phyloP scores from a whole-genome alignment of 2,113 vertebrate species.

The Saccopteryx leptura region DNA sequence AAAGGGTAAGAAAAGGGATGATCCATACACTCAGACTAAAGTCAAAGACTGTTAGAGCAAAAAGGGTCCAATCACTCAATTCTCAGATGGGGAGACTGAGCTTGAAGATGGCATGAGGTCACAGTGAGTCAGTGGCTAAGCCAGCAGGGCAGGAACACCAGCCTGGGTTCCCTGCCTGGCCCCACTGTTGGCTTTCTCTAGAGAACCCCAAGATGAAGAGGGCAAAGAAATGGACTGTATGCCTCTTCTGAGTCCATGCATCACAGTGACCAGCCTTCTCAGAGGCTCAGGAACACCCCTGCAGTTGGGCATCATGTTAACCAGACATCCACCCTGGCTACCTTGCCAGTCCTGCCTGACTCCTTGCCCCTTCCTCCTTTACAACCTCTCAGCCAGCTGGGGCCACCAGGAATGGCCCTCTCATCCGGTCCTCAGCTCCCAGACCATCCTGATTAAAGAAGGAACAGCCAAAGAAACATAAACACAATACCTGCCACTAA shows the following conservation, averaged over 20 bases:
- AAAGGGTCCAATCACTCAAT: neutral
- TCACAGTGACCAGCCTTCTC: neutral
- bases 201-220: neutral
- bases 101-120: neutral
- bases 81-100: neutral
- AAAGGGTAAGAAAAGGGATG: neutral
- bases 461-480: neutral
- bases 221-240: neutral
- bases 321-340: neutral
- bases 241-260: neutral
- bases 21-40: neutral
- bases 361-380: neutral
- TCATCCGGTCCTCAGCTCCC: neutral
- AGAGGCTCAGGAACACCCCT: neutral
- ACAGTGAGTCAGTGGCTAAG: neutral
- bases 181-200: neutral
- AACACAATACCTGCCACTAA: accelerated
- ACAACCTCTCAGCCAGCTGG: neutral
- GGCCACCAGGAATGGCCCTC: neutral
- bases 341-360: neutral
- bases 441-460: neutral
- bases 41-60: neutral
- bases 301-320: neutral
- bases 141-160: neutral
- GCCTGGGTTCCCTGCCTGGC: neutral